Conservation (phyloP, 2,797 vertebrate genomes). For the Mus caroli region DNA sequence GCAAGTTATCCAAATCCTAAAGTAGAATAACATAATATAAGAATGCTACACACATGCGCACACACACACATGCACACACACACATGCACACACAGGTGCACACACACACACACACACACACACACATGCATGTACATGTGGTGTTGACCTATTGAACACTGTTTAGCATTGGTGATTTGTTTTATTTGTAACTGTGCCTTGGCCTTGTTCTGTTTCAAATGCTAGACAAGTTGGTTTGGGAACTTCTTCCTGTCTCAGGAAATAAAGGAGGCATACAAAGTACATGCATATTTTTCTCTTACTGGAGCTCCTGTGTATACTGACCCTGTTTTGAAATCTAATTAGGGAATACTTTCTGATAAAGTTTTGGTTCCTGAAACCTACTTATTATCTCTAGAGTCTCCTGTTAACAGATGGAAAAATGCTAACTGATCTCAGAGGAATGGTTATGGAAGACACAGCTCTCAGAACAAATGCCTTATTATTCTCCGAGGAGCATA, state of each 20-base stretch:
- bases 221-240: not conserved
- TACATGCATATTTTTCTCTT: not conserved
- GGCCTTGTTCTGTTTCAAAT: not conserved
- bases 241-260: not conserved
- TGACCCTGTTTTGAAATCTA: conserved; percentile 10
- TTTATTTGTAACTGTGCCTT: not conserved
- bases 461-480: conserved; percentile 40
- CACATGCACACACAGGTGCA: no score
- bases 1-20: not conserved
- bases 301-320: not conserved
- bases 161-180: not conserved
- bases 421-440: conserved; percentile 28
- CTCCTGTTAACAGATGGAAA: conserved; percentile 37
- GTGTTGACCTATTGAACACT: not conserved
- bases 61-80: no score
- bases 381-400: conserved; percentile 17
- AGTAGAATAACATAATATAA: not conserved
- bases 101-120: not conserved
- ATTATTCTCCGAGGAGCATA: conserved; percentile 15
- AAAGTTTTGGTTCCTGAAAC: conserved; percentile 37
- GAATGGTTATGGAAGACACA: conserved; percentile 70
- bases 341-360: not conserved
- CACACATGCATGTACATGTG: fast-evolving
- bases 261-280: not conserved
- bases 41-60: not conserved